Conservation (phyloP, 2,888 invertebrate species). For the Platynereis dumerilii region DNA sequence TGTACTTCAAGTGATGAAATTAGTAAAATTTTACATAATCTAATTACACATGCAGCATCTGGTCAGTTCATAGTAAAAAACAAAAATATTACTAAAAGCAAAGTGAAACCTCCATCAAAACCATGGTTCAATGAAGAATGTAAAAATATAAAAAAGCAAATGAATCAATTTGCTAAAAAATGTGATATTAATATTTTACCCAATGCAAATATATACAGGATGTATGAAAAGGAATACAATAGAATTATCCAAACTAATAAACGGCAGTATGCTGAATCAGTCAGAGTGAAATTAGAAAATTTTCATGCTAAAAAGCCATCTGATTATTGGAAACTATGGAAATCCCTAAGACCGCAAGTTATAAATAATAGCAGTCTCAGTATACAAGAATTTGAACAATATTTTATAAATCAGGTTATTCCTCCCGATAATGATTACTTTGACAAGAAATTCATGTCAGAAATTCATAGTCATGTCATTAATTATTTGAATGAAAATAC, state of each 20-base stretch:
- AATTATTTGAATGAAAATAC: neutral
- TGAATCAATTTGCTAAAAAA: neutral
- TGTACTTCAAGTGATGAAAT: too few relatives aligned
- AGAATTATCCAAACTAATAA: neutral
- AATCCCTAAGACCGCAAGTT: neutral
- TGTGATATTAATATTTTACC: neutral
- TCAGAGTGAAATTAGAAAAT: neutral
- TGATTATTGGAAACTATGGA: neutral
- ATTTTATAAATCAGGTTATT: neutral
- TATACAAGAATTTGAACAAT: neutral
- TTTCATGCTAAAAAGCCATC: neutral
- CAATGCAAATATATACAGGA: neutral
- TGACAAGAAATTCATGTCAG: neutral
- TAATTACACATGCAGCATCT: too few relatives aligned
- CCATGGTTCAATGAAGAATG: conserved; percentile 2
- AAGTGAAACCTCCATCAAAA: neutral
- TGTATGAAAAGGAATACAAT: neutral
- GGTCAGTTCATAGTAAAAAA: too few relatives aligned
- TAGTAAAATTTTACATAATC: too few relatives aligned
- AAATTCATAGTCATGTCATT: neutral
- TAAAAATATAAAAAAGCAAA: neutral
- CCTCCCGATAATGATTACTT: neutral
- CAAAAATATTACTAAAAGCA: neutral
- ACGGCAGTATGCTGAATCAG: neutral
- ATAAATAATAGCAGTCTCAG: neutral